A percentile compares a stretch with the other conserved stretches of the same genome.
These are phyloP conservation scores for Nibea albiflora DNA, from an alignment of 2,113 vertebrate species.

Conservation along the genomic window DNA sequence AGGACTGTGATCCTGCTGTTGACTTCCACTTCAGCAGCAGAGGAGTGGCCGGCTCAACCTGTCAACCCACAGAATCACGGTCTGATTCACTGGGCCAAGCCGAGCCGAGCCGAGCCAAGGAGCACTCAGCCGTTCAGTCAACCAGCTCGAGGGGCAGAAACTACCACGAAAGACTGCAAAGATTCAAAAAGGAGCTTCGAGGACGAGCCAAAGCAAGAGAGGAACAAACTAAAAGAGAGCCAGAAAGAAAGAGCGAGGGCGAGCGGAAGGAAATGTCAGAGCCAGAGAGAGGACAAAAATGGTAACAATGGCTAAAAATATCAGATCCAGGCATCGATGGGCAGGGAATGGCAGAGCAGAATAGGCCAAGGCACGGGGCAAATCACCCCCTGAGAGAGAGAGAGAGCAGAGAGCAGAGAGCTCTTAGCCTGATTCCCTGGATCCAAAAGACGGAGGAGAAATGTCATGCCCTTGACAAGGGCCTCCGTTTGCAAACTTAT, in stretches of 20 bases:
- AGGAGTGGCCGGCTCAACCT: conserved; percentile 43
- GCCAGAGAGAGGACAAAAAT: conserved; percentile 62
- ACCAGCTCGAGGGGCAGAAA: conserved; percentile 28
- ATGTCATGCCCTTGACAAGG: conserved; percentile 31
- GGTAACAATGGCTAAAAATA: conserved; percentile 79
- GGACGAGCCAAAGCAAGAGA: not conserved
- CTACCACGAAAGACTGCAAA: conserved; percentile 17
- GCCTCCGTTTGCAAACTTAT: conserved; percentile 30
- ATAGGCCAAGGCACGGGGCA: conserved; percentile 35
- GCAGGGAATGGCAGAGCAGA: conserved; percentile 55
- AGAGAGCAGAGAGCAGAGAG: not conserved
- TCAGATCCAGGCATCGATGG: conserved; percentile 43
- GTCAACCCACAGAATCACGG: conserved; percentile 28
- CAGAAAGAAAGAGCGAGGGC: conserved; percentile 30
- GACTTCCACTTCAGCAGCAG: conserved; percentile 44
- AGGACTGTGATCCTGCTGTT: conserved; percentile 27
- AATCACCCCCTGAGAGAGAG: conserved; percentile 31
- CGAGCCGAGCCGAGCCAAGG: conserved; percentile 35
- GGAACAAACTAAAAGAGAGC: conserved; percentile 40
- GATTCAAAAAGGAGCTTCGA: not conserved
- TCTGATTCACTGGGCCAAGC: conserved; percentile 43
- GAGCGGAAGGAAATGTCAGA: conserved; percentile 68
- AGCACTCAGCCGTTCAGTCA: conserved; percentile 51
- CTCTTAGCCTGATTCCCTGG: conserved; percentile 27
- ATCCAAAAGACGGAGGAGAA: conserved; percentile 22